Evolutionary conservation across 1,140 invertebrate species (phyloP).

Genomic region (Pogonomyrmex californicus): DNA sequence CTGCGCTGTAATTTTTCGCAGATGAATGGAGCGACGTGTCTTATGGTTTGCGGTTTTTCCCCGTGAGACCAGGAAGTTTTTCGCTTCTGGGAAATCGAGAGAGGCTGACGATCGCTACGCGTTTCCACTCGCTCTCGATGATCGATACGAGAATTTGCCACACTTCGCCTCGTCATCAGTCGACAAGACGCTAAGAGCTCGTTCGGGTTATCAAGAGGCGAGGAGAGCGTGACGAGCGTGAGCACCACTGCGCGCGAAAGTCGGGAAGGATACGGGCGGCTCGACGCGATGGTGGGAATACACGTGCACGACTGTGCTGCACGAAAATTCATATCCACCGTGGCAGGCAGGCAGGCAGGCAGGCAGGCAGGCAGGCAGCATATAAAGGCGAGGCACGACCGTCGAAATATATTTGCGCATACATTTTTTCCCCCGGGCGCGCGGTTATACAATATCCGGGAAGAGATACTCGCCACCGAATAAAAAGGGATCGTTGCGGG

Average conservation of each 20-base stretch:
- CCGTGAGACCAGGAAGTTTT: slow-evolving; percentile 1
- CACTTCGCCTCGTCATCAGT: background rate
- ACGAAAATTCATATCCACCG: slow-evolving; percentile 78
- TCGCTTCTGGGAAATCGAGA: slow-evolving; percentile 41
- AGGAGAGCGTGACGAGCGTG: slow-evolving; percentile 1
- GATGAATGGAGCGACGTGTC: background rate
- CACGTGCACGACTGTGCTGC: slow-evolving; percentile 73
- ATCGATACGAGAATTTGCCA: background rate
- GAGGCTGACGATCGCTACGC: background rate
- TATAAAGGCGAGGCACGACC: slow-evolving; percentile 74
- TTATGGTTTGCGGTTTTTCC: background rate
- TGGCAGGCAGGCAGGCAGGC: slow-evolving; percentile 8
- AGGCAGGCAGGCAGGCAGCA: slow-evolving; percentile 42
- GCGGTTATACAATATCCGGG: slow-evolving; percentile 75
- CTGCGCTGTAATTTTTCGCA: background rate
- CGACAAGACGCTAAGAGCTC: background rate
- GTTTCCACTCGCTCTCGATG: background rate
- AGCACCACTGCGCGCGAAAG: slow-evolving; percentile 67
- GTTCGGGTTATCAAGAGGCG: background rate
- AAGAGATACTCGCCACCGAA: slow-evolving; percentile 58
- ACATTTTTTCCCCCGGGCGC: slow-evolving; percentile 71
- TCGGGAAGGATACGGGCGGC: slow-evolving; percentile 68
- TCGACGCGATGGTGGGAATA: slow-evolving; percentile 71
- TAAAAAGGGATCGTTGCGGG: slow-evolving; percentile 67
- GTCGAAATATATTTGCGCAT: slow-evolving; percentile 77